phyloP scores from a whole-genome alignment of 2,113 vertebrate genomes.

The Urocitellus parryii region DNA sequence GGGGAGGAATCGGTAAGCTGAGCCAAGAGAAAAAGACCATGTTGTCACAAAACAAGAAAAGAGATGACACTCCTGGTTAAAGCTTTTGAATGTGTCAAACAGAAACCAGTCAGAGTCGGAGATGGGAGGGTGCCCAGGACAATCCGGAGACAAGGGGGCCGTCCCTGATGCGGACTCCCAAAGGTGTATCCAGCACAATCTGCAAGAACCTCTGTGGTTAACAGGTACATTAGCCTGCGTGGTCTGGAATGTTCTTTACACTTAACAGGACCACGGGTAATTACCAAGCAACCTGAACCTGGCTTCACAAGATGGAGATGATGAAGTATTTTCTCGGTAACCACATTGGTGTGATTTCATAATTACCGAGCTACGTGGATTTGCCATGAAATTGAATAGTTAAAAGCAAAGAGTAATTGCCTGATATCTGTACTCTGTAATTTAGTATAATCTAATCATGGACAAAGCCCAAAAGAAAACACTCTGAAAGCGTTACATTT shows the following conservation, averaged over 20 bases:
- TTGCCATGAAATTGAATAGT: slow-evolving; percentile 69
- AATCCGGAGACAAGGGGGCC: not conserved
- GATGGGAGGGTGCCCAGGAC: not conserved
- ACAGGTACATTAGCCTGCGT: not conserved
- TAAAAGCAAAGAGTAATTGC: slow-evolving; percentile 81
- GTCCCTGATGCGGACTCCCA: not conserved
- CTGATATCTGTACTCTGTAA: slow-evolving; percentile 73
- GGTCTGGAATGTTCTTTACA: not conserved
- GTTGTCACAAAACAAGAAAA: slow-evolving; percentile 43
- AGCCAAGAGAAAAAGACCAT: slow-evolving; percentile 6
- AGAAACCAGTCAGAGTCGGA: not conserved
- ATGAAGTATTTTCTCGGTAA: slow-evolving; percentile 7
- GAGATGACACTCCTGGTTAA: not conserved
- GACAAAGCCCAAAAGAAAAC: slow-evolving; percentile 76
- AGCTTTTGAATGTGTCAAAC: not conserved
- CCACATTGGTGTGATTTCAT: slow-evolving; percentile 2
- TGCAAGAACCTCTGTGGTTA: slow-evolving; percentile 42
- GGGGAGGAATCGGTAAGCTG: slow-evolving; percentile 46
- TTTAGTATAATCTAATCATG: slow-evolving; percentile 82
- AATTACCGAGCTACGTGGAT: slow-evolving; percentile 52
- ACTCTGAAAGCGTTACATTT: slow-evolving; percentile 63
- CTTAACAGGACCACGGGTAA: slow-evolving; percentile 15
- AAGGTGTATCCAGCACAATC: not conserved
- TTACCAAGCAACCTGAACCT: fast-evolving
- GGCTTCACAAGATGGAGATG: slow-evolving; percentile 33